Evolutionary conservation across 2,888 invertebrate genomes (phyloP).

Genomic region (Petrolisthes manimaculis): DNA sequence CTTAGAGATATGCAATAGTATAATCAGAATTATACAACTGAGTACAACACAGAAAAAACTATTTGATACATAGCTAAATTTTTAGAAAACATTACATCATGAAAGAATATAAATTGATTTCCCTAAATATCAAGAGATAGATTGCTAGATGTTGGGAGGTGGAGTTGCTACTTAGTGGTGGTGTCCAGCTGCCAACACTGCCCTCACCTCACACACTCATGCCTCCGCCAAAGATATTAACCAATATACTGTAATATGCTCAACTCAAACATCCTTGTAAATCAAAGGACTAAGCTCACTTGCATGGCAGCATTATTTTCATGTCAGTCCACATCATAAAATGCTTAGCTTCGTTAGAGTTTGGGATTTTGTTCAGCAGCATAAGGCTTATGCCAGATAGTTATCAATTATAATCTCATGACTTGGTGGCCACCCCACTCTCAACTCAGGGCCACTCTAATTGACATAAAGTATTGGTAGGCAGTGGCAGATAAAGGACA

Average conservation of each 20-base stretch:
- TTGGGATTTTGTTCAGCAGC: too few species aligned
- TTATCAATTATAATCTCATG: background rate
- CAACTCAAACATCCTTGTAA: too few species aligned
- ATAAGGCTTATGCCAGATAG: too few species aligned
- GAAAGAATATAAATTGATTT: background rate
- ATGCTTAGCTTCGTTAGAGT: too few species aligned
- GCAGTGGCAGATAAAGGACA: too few species aligned
- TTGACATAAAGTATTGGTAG: too few species aligned
- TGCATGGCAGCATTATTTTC: too few species aligned
- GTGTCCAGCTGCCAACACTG: conserved; percentile 54
- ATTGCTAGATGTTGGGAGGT: conserved; percentile 51
- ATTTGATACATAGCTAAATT: background rate
- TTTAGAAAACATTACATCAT: background rate
- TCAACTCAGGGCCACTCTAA: background rate
- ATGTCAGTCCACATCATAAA: too few species aligned
- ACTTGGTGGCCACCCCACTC: background rate
- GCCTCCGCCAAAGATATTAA: background rate
- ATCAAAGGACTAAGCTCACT: too few species aligned
- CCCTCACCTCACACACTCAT: conserved; percentile 25
- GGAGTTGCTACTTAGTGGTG: conserved; percentile 53
- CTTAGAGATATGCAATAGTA: background rate
- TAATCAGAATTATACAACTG: conserved; percentile 9
- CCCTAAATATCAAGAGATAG: background rate
- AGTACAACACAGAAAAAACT: background rate
- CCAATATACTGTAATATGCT: background rate